Conservation (phyloP, 2,113 vertebrate genomes). For the Carassius carassius region DNA sequence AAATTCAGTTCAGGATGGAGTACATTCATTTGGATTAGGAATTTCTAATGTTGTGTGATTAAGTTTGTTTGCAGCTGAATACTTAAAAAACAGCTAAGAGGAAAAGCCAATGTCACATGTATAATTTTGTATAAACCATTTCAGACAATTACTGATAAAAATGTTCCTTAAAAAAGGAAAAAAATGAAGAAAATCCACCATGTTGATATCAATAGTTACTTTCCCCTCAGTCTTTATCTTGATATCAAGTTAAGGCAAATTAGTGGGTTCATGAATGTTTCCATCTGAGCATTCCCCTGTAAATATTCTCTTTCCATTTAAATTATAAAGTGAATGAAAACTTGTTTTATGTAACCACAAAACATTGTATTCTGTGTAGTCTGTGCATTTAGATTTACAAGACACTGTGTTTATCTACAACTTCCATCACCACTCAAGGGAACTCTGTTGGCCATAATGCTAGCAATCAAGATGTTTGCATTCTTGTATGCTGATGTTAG, state of each 20-base stretch:
- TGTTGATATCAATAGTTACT: not conserved
- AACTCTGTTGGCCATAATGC: not conserved
- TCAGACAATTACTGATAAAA: not conserved
- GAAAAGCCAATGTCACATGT: not conserved
- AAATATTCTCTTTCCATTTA: not conserved
- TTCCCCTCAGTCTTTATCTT: constrained; percentile 3
- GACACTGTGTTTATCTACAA: not conserved
- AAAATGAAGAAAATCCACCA: not conserved
- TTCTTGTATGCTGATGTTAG: not conserved
- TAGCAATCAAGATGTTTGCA: not conserved
- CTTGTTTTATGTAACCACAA: not conserved
- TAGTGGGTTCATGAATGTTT: not conserved
- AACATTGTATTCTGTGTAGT: not conserved
- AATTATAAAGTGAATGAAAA: constrained; percentile 5
- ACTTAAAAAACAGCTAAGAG: not conserved
- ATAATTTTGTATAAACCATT: not conserved
- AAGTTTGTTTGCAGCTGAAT: not conserved
- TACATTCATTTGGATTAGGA: not conserved
- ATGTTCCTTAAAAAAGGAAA: not conserved
- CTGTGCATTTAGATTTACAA: not conserved
- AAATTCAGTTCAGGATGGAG: constrained; percentile 9
- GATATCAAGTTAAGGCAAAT: not conserved
- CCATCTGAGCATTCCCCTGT: not conserved
- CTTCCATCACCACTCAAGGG: not conserved
- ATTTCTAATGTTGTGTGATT: not conserved